Evolutionary conservation across 2,797 vertebrate genomes (phyloP), one percentile per base, ranked within the genome.

Genomic region (Gymnoscopelus microlampas): DNA sequence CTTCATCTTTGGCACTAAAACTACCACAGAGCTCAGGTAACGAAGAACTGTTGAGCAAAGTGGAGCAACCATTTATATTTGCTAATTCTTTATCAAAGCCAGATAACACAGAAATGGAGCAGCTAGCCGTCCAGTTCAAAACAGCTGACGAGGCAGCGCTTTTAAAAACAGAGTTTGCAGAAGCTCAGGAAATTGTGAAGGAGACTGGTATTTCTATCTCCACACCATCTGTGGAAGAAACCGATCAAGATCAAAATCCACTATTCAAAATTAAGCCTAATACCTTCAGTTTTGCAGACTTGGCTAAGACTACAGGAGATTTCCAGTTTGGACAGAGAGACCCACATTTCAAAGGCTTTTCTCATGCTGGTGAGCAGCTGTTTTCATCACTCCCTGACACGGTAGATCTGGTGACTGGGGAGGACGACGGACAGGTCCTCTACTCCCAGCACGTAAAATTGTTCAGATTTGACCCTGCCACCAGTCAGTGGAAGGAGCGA

Each of bases 401-500:
- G 78, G 94, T 99, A 53, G 97, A 99, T 12, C 86, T 99, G 11
- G 95, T 99, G 65, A 99, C 98, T 0, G 98, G 98, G 14, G 98
- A 99, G 85, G 98, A 99, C 82, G 96, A 99, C 80, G 98, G 99
- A 77, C 95, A 93, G 65, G 92, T 94, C 64, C 91, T 99, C 1
- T 98, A 99, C 66, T 96, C 95, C 12, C 96, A 99, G 76, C 94
- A 97, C 67, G 94, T 97, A 24, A 99, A 99, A 77, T 91, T 99
- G 8, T 99, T 98, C 87, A 91, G 98, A 68, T 99, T 99, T 90
- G 98, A 99, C 88, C 11, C 93, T 29, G 91, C 90, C 82, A 91
- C 85, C 68, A 94, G 96, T 85, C 97, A 99, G 79, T 99, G 98
- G 98, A 99, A 99, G 89, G 98, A 99, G 85, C 94, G 98, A 13